Conservation (phyloP, 2,113 vertebrate genomes). For the Chaetodon trifascialis region DNA sequence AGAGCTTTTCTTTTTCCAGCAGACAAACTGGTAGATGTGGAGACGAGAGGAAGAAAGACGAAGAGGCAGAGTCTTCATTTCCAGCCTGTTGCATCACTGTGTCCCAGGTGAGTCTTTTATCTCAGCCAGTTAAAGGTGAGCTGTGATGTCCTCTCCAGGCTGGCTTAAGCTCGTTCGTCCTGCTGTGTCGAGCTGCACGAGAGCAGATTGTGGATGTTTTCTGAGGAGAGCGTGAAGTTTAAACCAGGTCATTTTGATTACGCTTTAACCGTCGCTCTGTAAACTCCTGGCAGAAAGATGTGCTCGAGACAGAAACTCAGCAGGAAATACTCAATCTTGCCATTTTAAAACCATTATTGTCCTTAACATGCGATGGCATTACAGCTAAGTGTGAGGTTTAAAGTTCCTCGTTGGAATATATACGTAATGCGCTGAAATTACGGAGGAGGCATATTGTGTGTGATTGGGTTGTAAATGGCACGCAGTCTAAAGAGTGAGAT, state of each 20-base stretch:
- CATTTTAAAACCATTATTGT: background rate
- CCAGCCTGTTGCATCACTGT: slow-evolving; percentile 61
- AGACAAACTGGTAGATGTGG: background rate
- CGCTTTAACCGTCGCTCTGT: no score
- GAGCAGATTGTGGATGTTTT: background rate
- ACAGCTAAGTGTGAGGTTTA: background rate
- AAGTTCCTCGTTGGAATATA: background rate
- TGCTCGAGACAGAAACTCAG: no score
- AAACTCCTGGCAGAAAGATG: no score
- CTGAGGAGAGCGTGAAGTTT: background rate
- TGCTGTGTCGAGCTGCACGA: background rate
- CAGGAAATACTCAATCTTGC: no score
- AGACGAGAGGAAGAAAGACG: background rate
- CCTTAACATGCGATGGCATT: no score
- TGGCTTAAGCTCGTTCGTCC: background rate
- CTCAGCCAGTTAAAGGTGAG: slow-evolving; percentile 6
- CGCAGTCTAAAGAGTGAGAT: background rate
- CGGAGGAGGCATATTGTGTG: background rate
- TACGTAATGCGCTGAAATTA: background rate
- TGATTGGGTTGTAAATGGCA: background rate
- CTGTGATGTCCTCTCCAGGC: slow-evolving; percentile 1
- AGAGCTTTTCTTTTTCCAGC: slow-evolving; percentile 8
- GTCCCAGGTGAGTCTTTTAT: slow-evolving; percentile 7
- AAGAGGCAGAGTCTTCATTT: slow-evolving; percentile 22
- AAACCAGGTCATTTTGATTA: no score